Conservation (phyloP, 2,888 invertebrate genomes). For the Eristalis pertinax region DNA sequence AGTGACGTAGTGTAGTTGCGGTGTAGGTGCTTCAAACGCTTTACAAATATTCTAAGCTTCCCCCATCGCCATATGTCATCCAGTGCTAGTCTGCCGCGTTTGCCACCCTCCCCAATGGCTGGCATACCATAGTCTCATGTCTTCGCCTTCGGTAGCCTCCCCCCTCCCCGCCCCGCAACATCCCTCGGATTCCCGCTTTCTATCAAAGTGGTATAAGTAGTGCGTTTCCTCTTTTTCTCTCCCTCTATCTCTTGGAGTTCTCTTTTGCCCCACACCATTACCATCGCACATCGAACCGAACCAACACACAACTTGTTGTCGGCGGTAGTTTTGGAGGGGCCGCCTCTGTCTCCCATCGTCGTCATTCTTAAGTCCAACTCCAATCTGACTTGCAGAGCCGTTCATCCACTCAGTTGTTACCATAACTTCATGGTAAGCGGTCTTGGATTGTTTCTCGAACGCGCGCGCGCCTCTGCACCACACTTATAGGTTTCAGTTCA, state of each 20-base stretch:
- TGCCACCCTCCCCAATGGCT: too few species aligned
- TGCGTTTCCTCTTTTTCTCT: conserved; percentile 68
- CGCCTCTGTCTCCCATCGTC: conserved; percentile 48
- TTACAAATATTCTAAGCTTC: conserved; percentile 47
- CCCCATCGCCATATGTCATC: conserved; percentile 25
- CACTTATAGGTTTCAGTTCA: conserved; percentile 11
- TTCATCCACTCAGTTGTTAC: conserved; percentile 68
- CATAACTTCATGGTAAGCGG: conserved; percentile 68
- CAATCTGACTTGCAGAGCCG: conserved; percentile 53
- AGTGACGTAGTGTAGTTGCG: conserved; percentile 16
- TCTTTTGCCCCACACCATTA: conserved; percentile 41
- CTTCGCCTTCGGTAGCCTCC: not conserved
- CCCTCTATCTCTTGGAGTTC: conserved; percentile 58
- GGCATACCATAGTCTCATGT: too few species aligned
- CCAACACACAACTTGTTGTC: conserved; percentile 61
- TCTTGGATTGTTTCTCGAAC: conserved; percentile 39
- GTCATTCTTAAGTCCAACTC: conserved; percentile 55
- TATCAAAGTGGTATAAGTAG: conserved; percentile 54
- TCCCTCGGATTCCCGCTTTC: not conserved
- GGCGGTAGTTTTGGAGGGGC: conserved; percentile 37
- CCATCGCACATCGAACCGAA: conserved; percentile 43
- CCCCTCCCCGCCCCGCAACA: too few species aligned
- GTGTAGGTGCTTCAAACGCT: conserved; percentile 47
- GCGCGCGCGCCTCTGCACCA: conserved; percentile 25
- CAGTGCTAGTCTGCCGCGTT: too few species aligned